Evolutionary conservation across 2,888 invertebrate genomes (phyloP).

Genomic region (Koerneria pararmatus): DNA sequence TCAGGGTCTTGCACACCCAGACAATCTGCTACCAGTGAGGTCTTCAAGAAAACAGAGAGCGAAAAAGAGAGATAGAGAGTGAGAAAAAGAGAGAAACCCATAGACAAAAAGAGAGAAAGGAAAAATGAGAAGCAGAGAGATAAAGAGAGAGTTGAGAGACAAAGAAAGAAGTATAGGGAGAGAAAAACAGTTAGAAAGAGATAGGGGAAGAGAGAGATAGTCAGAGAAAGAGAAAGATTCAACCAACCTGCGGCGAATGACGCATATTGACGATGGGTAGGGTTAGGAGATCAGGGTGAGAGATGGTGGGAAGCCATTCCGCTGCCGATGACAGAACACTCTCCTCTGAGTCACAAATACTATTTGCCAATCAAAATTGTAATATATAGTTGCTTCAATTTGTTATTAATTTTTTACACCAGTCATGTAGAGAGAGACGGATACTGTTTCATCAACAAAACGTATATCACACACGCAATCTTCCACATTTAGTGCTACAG

Average conservation of each 20-base stretch:
- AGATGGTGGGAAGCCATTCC: conserved; percentile 5
- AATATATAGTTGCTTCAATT: not conserved
- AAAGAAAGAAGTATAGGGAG: not conserved
- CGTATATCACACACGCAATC: too few species aligned
- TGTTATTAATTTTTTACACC: too few species aligned
- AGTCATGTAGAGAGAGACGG: too few species aligned
- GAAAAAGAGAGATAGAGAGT: too few species aligned
- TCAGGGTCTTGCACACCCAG: too few species aligned
- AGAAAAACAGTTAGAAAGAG: not conserved
- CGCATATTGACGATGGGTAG: conserved; percentile 4
- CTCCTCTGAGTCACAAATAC: not conserved
- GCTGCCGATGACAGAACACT: too few species aligned
- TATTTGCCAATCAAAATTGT: not conserved
- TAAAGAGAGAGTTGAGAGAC: not conserved
- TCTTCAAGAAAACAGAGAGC: too few species aligned
- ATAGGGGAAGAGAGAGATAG: not conserved
- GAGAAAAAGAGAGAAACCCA: too few species aligned
- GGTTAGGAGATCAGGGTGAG: conserved; percentile 10
- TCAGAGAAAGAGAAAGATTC: too few species aligned
- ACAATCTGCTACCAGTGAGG: too few species aligned
- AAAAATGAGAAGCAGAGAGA: not conserved
- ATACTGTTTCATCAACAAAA: too few species aligned
- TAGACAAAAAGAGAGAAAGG: conserved; percentile 1
- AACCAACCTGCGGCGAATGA: not conserved
- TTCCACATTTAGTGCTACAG: too few species aligned